phyloP scores from a whole-genome alignment of 2,113 vertebrate species.

The Sapajus apella region DNA sequence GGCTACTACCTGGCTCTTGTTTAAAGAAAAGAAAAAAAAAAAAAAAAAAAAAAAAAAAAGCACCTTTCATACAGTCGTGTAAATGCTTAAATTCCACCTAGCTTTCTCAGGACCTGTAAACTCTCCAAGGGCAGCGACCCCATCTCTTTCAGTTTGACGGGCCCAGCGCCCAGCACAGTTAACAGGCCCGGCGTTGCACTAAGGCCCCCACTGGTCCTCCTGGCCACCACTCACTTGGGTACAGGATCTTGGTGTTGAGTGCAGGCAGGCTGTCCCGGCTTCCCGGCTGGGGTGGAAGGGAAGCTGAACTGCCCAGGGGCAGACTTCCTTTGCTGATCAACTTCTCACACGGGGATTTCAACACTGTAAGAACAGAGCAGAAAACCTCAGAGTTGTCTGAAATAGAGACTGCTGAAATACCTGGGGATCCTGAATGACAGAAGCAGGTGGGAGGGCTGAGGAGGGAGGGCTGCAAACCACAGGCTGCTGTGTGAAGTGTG shows the following conservation, averaged over 20 bases:
- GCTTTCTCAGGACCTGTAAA: background rate
- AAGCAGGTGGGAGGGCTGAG: background rate
- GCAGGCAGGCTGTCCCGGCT: constrained; percentile 91
- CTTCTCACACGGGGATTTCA: constrained; percentile 93
- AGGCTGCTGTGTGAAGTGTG: background rate
- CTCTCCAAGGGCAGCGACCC: background rate
- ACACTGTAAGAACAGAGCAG: constrained; percentile 82
- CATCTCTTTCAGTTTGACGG: too few relatives aligned
- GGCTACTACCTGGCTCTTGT: background rate
- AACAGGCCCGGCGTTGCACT: background rate
- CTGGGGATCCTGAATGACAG: too few relatives aligned
- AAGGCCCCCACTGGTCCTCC: background rate
- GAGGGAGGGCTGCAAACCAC: background rate
- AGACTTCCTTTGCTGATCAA: constrained; percentile 91
- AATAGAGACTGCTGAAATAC: background rate
- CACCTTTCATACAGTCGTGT: accelerated
- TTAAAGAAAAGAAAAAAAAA: background rate
- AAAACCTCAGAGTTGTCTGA: background rate
- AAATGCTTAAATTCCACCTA: background rate
- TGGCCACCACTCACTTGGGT: constrained; percentile 87
- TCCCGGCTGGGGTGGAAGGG: constrained; percentile 92
- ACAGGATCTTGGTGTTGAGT: constrained; percentile 93
- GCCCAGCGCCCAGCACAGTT: background rate
- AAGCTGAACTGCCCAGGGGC: constrained; percentile 89
- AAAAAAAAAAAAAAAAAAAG: background rate